Conservation (phyloP, 2,888 invertebrate genomes). For the Saturnia japonica region DNA sequence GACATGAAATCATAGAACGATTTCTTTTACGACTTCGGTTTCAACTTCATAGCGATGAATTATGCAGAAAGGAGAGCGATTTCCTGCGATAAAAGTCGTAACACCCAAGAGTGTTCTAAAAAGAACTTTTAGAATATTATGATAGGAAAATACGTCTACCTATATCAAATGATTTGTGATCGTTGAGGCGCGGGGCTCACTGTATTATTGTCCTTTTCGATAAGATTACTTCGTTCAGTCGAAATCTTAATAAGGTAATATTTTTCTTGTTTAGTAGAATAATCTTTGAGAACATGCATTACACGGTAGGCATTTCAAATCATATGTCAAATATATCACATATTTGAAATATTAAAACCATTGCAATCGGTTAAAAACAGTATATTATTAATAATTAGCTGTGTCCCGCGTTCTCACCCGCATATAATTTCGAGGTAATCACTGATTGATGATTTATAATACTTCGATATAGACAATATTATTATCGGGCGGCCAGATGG, state of each 20-base stretch:
- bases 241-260: not conserved
- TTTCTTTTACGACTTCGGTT: conserved; percentile 82
- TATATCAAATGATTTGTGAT: conserved; percentile 23
- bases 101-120: conserved; percentile 76
- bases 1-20: conserved; percentile 81
- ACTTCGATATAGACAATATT: too few species aligned
- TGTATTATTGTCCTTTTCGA: conserved; percentile 1
- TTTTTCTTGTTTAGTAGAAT: not conserved
- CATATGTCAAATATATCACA: too few species aligned
- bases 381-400: too few species aligned
- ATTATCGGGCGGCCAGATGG: too few species aligned
- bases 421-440: too few species aligned
- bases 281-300: too few species aligned
- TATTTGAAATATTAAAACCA: too few species aligned
- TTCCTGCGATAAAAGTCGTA: conserved; percentile 79
- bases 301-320: too few species aligned
- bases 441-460: too few species aligned
- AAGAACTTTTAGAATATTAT: conserved; percentile 67
- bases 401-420: too few species aligned
- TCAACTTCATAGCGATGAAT: conserved; percentile 81
- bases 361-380: too few species aligned
- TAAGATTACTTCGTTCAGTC: not conserved
- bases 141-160: conserved; percentile 48
- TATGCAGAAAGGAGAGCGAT: conserved; percentile 80
- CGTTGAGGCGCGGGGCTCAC: not conserved